These are phyloP conservation scores for Chloropsis hardwickii DNA, from an alignment of 2,113 vertebrate species.

Conservation along the genomic window DNA sequence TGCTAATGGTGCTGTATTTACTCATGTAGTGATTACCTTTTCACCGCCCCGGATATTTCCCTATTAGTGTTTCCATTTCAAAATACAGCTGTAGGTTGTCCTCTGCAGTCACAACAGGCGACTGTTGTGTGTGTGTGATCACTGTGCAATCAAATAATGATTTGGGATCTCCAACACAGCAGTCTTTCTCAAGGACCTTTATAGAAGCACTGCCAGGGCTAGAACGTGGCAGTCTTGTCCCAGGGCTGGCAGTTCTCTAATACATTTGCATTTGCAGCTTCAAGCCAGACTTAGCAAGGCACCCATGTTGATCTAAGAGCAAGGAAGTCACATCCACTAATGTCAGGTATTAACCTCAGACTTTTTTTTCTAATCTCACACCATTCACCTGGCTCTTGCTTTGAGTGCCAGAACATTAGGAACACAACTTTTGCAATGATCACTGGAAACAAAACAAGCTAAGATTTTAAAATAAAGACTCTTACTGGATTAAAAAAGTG, in stretches of 20 bases:
- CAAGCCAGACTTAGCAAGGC: neutral
- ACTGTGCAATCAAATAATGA: neutral
- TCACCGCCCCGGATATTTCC: neutral
- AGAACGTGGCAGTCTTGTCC: neutral
- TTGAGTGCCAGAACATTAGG: neutral
- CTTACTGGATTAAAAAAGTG: neutral
- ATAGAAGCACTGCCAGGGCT: neutral
- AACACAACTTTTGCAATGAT: neutral
- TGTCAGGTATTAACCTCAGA: neutral
- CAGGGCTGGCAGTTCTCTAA: neutral
- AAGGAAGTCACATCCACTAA: neutral
- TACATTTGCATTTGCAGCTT: neutral
- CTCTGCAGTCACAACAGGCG: neutral
- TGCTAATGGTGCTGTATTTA: constrained; percentile 18
- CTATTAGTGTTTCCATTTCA: neutral
- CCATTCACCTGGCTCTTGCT: neutral
- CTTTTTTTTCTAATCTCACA: neutral
- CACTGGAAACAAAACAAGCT: neutral
- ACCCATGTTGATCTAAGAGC: neutral
- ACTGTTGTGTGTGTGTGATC: neutral
- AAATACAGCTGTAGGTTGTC: neutral
- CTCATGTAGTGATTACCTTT: neutral
- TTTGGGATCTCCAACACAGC: neutral
- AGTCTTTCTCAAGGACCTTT: neutral
- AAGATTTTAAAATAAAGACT: neutral